A percentile compares a stretch with the other conserved stretches of the same genome.
Conservation (phyloP, 2,113 vertebrate species). For the Odobenus rosmarus region DNA sequence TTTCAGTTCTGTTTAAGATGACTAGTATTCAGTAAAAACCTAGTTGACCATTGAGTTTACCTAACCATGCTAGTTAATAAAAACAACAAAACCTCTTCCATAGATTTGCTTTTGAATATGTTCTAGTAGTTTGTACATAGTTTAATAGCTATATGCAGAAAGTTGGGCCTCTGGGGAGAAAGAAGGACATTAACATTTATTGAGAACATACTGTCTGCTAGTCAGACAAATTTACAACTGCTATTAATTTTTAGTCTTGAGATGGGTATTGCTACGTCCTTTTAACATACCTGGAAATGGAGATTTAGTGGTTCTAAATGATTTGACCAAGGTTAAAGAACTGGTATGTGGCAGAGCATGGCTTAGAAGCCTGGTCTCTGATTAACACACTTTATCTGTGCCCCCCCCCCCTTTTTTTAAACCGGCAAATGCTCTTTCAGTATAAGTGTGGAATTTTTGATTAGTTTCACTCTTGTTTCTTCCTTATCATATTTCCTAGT, state of each 20-base stretch:
- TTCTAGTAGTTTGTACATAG: not conserved
- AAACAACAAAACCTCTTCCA: not conserved
- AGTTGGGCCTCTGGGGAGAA: constrained; percentile 1
- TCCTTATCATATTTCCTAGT: not conserved
- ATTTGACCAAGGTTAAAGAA: not conserved
- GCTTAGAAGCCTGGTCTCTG: not conserved
- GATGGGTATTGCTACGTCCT: not conserved
- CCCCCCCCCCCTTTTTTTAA: not conserved
- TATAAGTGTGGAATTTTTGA: not conserved
- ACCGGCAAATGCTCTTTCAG: not conserved
- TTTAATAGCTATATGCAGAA: constrained; percentile 36
- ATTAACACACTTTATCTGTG: not conserved
- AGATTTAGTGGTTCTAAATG: not conserved
- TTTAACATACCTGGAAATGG: constrained; percentile 12
- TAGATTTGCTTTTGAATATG: constrained; percentile 33
- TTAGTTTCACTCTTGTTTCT: constrained; percentile 42
- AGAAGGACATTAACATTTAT: constrained; percentile 42
- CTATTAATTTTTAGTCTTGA: constrained; percentile 19
- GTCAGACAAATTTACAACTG: not conserved
- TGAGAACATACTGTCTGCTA: constrained; percentile 22
- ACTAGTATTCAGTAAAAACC: constrained; percentile 29
- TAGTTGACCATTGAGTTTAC: not conserved
- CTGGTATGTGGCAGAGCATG: not conserved
- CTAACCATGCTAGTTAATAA: not conserved
- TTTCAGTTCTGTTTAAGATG: constrained; percentile 36